Evolutionary conservation across 2,113 vertebrate genomes (phyloP), one percentile per base, ranked within the genome.

Genomic region (Nothocercus julius): DNA sequence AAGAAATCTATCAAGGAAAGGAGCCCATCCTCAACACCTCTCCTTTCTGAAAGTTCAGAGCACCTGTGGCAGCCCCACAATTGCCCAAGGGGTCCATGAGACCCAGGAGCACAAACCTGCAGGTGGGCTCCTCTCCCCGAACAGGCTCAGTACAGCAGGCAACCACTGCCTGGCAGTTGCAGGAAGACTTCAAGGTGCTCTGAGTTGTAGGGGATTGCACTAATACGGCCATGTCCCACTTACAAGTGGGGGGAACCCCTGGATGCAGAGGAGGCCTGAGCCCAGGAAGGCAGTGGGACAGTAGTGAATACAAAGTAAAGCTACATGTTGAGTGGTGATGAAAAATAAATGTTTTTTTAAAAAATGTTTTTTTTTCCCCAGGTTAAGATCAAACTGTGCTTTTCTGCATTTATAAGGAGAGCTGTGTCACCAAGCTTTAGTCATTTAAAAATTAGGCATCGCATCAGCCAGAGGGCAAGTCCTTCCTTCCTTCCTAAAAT

Each of bases 351-450:
- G 70, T 62, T 85, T 87, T 82, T 79, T 49, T 24, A 18, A 20
- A 10, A 18, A 45, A 17, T 18, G 15, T 47, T 47, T 9, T 47
- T 47, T 20, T 49, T 49, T 3, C 8, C 49, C 49, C 21, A 11
- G 49, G 49, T 49, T 49, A 22, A 49, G 49, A 22, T 49, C 49
- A 49, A 24, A 22, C 20, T 49, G 44, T 11, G 44, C 8, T 94
- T 93, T 95, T 81, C 76, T 94, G 61, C 40, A 51, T 94, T 94
- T 93, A 81, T 27, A 24, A 72, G 61, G 59, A 73, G 59, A 70
- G 83, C 38, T 94, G 90, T 93, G 90, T 93, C 90, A 92, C 82
- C 42, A 45, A 74, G 76, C 5, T 88, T 95, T 90, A 95, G 92
- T 94, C 32, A 90, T 91, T 88, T 83, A 78, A 36, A 94, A 75